Evolutionary conservation across 2,113 vertebrate species (phyloP).

Genomic region (Muntiacus muntjak): DNA sequence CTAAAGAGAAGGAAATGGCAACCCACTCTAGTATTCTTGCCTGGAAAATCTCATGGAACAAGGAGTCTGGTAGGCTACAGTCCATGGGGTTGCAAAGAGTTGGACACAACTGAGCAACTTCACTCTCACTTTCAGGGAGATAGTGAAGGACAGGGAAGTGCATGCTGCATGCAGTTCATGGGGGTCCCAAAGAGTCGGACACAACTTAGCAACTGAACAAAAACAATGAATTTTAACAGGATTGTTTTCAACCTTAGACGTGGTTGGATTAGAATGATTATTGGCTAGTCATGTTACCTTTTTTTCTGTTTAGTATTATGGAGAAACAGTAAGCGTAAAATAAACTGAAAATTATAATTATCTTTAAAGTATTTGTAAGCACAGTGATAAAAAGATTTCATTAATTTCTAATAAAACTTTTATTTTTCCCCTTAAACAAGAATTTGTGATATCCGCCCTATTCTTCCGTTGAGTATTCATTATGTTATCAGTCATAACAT

Average conservation of each 20-base stretch:
- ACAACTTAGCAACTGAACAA: background rate
- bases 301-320: background rate
- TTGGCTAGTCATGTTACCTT: background rate
- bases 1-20: background rate
- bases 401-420: background rate
- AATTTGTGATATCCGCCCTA: background rate
- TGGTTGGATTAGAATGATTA: background rate
- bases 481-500: background rate
- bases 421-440: background rate
- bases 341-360: background rate
- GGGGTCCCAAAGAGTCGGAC: background rate
- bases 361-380: background rate
- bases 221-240: background rate
- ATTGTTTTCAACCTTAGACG: background rate
- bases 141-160: background rate
- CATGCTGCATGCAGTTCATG: background rate
- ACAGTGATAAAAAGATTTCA: background rate
- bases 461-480: background rate
- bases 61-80: background rate
- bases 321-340: background rate
- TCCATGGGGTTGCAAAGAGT: background rate
- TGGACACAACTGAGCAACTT: background rate
- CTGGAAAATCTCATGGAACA: background rate
- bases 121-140: background rate
- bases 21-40: background rate